Evolutionary conservation across 1,140 invertebrate genomes (phyloP), one percentile per base, ranked within the genome.

Genomic region (Gryllus bimaculatus): DNA sequence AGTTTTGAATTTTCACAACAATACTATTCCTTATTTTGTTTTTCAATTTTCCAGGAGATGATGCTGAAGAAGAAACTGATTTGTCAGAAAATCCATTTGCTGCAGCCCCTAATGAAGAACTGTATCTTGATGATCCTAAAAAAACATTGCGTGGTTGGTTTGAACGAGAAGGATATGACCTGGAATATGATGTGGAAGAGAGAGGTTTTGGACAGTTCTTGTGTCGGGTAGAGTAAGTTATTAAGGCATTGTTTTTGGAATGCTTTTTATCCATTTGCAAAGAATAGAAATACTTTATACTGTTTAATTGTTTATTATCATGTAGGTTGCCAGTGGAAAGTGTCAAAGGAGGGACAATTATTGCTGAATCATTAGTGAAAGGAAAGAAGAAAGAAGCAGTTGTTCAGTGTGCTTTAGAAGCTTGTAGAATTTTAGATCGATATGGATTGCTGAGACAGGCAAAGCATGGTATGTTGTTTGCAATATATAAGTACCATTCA

Each of bases 371-470:
- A 8, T 87, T 93, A 15, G 93, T 97, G 54, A 93, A 92, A 81
- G 96, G 95, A 0, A 97, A 96, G 84, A 99, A 98, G 85, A 98
- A 97, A 85, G 97, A 99, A 85, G 94, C 95, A 8, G 95, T 98
- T 0, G 85, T 95, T 10, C 95, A 96, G 79, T 98, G 96, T 86
- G 96, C 97, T 4, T 84, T 99, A 47, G 96, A 99, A 88, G 97
- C 97, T 0, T 99, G 97, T 85, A 88, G 95, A 82, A 92, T 97
- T 20, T 88, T 99, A 3, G 97, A 99, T 84, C 89, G 93, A 78
- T 88, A 93, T 80, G 95, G 94, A 7, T 85, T 95, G 21, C 86
- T 97, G 7, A 85, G 94, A 74, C 92, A 95, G 85, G 90, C 94
- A 0, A 91, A 90, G 82, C 93, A 95, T 84, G 92, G 92, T 93